Evolutionary conservation across 23 tunicate genomes (phyloP).

Genomic region (Clavelina lepadiformis): DNA sequence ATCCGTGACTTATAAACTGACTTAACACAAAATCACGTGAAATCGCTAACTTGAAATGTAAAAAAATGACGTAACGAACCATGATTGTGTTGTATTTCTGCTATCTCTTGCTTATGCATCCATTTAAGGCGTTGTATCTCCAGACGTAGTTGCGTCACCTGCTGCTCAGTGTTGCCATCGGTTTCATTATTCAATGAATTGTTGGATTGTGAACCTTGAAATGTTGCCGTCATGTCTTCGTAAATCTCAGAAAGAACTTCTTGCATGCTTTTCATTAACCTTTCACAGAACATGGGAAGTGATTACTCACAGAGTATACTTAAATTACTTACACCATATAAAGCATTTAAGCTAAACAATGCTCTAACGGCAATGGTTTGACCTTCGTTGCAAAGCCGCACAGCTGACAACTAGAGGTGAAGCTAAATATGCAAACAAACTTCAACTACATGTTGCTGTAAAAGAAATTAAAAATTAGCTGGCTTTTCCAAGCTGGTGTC

Average conservation of each 20-base stretch:
- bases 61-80: conserved; percentile 28
- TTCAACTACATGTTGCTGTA: too few relatives aligned
- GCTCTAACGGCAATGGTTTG: too few relatives aligned
- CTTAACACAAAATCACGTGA: not conserved
- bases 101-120: conserved; percentile 86
- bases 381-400: not conserved
- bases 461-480: too few relatives aligned
- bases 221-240: conserved; percentile 65
- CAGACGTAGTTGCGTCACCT: conserved; percentile 42
- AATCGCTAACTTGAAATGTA: too few relatives aligned
- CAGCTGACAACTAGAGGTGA: not conserved
- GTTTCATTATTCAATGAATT: not conserved
- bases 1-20: not conserved
- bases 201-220: conserved; percentile 13
- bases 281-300: conserved; percentile 4
- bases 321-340: not conserved
- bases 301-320: not conserved
- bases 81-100: conserved; percentile 91
- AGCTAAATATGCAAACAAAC: not conserved
- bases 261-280: conserved; percentile 67
- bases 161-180: conserved; percentile 23
- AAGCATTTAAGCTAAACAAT: too few relatives aligned
- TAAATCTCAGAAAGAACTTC: conserved; percentile 73
- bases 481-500: too few relatives aligned
- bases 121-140: conserved; percentile 82